Evolutionary conservation across 2,113 vertebrate genomes (phyloP), one percentile per base, ranked within the genome.

Genomic region (Nematolebias whitei): DNA sequence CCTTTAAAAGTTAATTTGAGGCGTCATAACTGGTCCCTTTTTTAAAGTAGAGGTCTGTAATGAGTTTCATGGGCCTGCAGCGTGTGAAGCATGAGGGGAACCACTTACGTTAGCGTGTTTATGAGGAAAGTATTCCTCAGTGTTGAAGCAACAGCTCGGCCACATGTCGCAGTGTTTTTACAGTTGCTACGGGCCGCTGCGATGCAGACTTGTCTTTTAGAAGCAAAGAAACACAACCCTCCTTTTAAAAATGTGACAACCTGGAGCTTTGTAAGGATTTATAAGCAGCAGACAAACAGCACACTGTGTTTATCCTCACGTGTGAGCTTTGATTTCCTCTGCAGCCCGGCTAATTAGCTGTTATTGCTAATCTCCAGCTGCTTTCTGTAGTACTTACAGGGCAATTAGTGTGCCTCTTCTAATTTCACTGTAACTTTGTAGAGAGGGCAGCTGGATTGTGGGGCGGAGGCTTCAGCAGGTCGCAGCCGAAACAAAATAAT

Each of bases 291-390:
- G 55, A 60, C 69, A 60, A 79, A 68, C 73, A 58, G 26, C 70
- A 38, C 56, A 23, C 72, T 48, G 72, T 54, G 71, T 79, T 80
- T 67, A 50, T 64, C 70, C 72, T 71, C 49, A 52, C 16, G 47
- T 13, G 70, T 1, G 3, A 65, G 68, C 74, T 80, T 85, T 81
- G 79, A 78, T 83, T 85, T 81, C 63, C 64, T 51, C 66, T 19
- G 47, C 29, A 47, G 41, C 40, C 15, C 1, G 4, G 56, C 72
- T 88, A 87, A 84, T 85, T 83, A 87, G 78, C 77, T 69, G 57
- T 80, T 88, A 85, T 87, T 87, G 71, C 83, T 85, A 76, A 87
- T 79, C 83, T 88, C 86, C 86, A 84, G 82, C 85, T 84, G 83
- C 69, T 88, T 76, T 75, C 74, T 81, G 76, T 56, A 64, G 38